Conservation (phyloP, 2,888 invertebrate species). For the Linyphia triangularis region DNA sequence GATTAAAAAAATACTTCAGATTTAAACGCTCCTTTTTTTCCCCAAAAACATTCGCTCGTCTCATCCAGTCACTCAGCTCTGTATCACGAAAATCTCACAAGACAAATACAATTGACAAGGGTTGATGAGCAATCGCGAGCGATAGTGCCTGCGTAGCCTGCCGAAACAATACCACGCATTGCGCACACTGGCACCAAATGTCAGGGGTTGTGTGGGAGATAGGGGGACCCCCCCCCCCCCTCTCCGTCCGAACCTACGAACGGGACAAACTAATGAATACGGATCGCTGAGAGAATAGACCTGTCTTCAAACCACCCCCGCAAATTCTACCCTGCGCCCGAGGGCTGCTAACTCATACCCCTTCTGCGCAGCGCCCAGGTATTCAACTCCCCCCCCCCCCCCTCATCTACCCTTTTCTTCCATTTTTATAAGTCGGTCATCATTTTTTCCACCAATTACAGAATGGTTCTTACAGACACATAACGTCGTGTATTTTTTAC, state of each 20-base stretch:
- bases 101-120: not conserved
- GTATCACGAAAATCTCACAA: not conserved
- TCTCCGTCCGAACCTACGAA: not conserved
- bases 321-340: constrained; percentile 58
- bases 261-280: constrained; percentile 69
- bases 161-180: constrained; percentile 43
- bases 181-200: constrained; percentile 68
- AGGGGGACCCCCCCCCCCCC: not conserved
- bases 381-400: not conserved
- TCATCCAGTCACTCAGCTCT: too few relatives aligned
- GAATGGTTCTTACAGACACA: not conserved
- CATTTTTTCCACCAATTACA: not conserved
- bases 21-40: too few relatives aligned
- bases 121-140: not conserved
- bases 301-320: constrained; percentile 67
- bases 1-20: too few relatives aligned
- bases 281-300: constrained; percentile 42
- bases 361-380: constrained; percentile 68
- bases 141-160: constrained; percentile 25
- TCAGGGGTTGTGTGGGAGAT: constrained; percentile 58
- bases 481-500: too few relatives aligned
- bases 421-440: not conserved
- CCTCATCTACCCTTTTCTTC: not conserved
- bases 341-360: constrained; percentile 5
- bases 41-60: too few relatives aligned